Evolutionary conservation across 2,888 invertebrate species (phyloP).

Genomic region (Amiota minor): DNA sequence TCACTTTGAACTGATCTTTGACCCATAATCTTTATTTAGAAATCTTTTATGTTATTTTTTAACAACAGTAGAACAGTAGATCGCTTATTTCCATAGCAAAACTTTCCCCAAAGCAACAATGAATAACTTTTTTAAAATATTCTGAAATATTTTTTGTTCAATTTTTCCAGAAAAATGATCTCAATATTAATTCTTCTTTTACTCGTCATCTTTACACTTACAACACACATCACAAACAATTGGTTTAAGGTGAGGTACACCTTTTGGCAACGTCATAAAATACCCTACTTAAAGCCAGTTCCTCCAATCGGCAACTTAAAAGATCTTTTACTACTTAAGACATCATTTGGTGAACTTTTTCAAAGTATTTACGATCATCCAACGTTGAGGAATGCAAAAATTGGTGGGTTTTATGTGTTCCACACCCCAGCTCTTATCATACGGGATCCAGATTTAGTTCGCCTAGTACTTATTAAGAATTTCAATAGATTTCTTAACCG

Average conservation of each 20-base stretch:
- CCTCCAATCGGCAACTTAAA: conserved; percentile 72
- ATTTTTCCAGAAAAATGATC: conserved; percentile 17
- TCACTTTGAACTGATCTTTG: conserved; percentile 8
- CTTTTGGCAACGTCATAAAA: conserved; percentile 61
- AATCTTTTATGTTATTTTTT: not conserved
- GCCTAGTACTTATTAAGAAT: conserved; percentile 70
- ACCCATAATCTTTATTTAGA: conserved; percentile 11
- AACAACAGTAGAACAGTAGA: not conserved
- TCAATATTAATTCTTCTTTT: conserved; percentile 19
- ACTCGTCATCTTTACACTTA: conserved; percentile 32
- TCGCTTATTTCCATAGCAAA: not conserved
- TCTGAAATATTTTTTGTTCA: not conserved
- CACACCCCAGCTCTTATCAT: conserved; percentile 73
- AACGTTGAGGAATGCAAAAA: conserved; percentile 45
- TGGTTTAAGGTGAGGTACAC: conserved; percentile 46
- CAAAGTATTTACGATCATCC: conserved; percentile 65
- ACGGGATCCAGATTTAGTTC: conserved; percentile 73
- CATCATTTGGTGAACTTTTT: conserved; percentile 67
- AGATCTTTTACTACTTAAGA: conserved; percentile 64
- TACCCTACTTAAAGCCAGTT: conserved; percentile 63
- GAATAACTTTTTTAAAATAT: not conserved
- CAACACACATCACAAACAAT: conserved; percentile 36
- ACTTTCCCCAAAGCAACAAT: not conserved
- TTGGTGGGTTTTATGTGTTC: conserved; percentile 72
- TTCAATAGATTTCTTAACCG: conserved; percentile 66